These are phyloP conservation scores for Sebastes oblongus DNA, from an alignment of 2,797 vertebrate species.

Conservation along the genomic window DNA sequence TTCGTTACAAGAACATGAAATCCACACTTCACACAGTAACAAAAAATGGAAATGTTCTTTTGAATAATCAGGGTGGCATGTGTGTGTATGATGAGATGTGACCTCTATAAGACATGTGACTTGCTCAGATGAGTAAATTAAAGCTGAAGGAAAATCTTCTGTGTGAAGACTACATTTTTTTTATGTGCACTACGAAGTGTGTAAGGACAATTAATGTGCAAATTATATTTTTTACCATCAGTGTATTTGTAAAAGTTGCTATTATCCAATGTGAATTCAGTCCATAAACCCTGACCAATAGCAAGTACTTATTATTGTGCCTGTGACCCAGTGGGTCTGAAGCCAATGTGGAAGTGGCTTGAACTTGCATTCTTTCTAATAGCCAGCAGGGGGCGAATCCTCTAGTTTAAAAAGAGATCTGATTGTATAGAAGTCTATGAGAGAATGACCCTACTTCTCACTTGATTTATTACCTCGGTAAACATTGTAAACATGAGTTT, in stretches of 20 bases:
- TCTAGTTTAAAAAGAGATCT: rapidly evolving
- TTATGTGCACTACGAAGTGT: neutral
- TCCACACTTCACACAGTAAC: neutral
- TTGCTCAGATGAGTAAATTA: neutral
- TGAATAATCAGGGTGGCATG: neutral
- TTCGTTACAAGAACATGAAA: constrained; percentile 22
- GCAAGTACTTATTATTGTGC: neutral
- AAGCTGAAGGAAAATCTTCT: neutral
- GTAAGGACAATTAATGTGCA: neutral
- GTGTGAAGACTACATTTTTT: neutral
- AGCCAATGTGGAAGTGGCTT: too few species aligned
- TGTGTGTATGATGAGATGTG: neutral
- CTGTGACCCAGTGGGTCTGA: neutral
- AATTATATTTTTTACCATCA: neutral
- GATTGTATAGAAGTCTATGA: too few species aligned
- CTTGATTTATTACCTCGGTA: too few species aligned
- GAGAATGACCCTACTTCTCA: too few species aligned
- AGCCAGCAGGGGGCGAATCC: too few species aligned
- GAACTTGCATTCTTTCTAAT: too few species aligned
- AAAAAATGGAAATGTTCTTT: neutral
- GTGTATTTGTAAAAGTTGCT: neutral
- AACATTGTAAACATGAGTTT: too few species aligned
- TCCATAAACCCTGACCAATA: neutral
- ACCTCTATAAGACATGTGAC: neutral
- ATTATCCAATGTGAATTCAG: constrained; percentile 1